Conservation (phyloP, 2,113 vertebrate species). For the Neolamprologus sp. region DNA sequence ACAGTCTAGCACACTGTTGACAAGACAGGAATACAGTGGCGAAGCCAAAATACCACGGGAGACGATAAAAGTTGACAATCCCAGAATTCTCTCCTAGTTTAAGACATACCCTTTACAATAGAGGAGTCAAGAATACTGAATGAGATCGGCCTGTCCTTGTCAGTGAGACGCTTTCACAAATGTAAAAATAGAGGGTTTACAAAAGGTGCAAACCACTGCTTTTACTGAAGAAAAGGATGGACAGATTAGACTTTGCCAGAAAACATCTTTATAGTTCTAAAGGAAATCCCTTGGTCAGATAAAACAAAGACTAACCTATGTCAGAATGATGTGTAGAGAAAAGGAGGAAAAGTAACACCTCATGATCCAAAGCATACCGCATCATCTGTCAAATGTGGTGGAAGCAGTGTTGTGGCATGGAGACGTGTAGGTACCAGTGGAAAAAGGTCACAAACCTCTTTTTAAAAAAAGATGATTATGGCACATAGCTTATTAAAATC, state of each 20-base stretch:
- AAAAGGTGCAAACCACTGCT: not conserved
- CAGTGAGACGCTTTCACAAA: not conserved
- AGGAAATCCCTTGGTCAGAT: not conserved
- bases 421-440: not conserved
- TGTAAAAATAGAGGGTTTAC: not conserved
- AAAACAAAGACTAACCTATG: not conserved
- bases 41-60: accelerated
- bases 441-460: not conserved
- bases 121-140: not conserved
- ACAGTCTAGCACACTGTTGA: not conserved
- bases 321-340: not conserved
- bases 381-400: not conserved
- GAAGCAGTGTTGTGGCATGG: not conserved
- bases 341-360: not conserved
- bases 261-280: not conserved
- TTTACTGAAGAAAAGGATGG: not conserved
- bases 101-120: not conserved
- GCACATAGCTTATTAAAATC: not conserved
- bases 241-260: not conserved
- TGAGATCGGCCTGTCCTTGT: not conserved
- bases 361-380: not conserved
- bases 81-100: not conserved
- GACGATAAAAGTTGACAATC: not conserved
- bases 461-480: not conserved
- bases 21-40: not conserved